phyloP scores from a whole-genome alignment of 2,113 vertebrate species.

The Cryptomyrus ogoouensis region DNA sequence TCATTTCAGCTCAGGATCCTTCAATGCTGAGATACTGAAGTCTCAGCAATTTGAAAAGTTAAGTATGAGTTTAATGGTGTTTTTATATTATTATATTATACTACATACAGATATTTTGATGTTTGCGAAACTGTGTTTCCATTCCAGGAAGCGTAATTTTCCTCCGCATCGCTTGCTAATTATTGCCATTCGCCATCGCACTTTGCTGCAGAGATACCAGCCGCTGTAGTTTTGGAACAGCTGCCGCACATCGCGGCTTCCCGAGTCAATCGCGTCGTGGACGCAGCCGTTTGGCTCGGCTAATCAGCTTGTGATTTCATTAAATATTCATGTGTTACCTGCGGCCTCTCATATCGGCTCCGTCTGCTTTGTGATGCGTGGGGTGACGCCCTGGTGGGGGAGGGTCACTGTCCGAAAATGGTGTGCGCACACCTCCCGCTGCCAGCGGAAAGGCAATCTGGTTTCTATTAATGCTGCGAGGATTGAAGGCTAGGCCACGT shows the following conservation, averaged over 20 bases:
- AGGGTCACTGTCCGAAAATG: neutral
- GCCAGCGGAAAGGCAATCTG: neutral
- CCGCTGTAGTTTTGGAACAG: neutral
- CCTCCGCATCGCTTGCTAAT: neutral
- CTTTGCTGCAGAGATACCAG: neutral
- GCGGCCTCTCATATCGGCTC: constrained; percentile 40
- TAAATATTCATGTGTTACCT: constrained; percentile 54
- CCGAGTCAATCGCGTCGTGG: constrained; percentile 33
- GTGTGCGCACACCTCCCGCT: neutral
- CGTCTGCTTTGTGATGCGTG: constrained; percentile 31
- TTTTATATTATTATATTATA: neutral
- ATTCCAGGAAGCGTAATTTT: neutral
- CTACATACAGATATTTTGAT: neutral
- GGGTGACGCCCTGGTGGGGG: neutral
- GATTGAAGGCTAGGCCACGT: neutral
- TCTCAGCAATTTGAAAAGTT: neutral
- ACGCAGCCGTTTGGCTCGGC: constrained; percentile 37
- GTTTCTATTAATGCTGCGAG: constrained; percentile 5
- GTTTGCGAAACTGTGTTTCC: neutral
- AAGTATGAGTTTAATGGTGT: neutral
- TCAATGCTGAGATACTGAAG: neutral
- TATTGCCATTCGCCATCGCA: neutral
- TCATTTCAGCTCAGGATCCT: neutral
- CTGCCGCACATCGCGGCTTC: neutral
- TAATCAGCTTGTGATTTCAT: constrained; percentile 60